phyloP scores from a whole-genome alignment of 2,888 invertebrate species.

The Alcis repandata region DNA sequence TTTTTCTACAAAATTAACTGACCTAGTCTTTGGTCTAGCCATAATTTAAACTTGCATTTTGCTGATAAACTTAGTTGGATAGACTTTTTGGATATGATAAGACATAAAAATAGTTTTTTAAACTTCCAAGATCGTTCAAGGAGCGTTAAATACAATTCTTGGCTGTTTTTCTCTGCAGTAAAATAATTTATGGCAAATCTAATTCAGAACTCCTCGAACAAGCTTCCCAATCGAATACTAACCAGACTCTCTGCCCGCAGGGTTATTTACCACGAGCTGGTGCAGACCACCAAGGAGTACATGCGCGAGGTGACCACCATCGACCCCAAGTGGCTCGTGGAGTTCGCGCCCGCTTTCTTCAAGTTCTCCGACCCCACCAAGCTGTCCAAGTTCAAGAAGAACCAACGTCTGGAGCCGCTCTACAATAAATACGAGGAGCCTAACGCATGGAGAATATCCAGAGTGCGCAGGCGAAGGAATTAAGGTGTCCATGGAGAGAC shows the following conservation, averaged over 20 bases:
- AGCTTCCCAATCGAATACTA: not conserved
- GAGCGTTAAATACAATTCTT: too few species aligned
- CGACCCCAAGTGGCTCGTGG: constrained; percentile 99
- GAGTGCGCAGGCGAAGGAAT: constrained; percentile 95
- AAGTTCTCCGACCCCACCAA: constrained; percentile 99
- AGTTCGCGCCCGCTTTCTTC: constrained; percentile 99
- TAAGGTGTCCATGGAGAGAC: constrained; percentile 69
- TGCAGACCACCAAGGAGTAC: constrained; percentile 99
- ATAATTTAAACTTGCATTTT: too few species aligned
- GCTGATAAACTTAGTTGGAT: too few species aligned
- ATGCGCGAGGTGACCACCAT: constrained; percentile 99
- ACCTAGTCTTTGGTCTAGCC: too few species aligned
- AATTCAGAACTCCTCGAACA: too few species aligned
- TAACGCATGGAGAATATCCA: constrained; percentile 99
- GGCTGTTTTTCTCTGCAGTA: too few species aligned
- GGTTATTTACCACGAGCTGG: constrained; percentile 99
- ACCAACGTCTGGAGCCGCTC: constrained; percentile 98
- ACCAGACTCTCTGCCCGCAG: constrained; percentile 70
- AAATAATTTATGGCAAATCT: too few species aligned
- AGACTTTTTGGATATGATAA: too few species aligned
- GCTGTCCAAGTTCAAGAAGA: constrained; percentile 99
- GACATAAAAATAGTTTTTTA: too few species aligned
- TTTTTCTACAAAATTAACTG: too few species aligned
- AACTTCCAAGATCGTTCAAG: too few species aligned
- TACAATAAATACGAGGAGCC: constrained; percentile 99